These are phyloP conservation scores for Trichopoda pennipes DNA, from an alignment of 2,888 invertebrate genomes.

Conservation along the genomic window DNA sequence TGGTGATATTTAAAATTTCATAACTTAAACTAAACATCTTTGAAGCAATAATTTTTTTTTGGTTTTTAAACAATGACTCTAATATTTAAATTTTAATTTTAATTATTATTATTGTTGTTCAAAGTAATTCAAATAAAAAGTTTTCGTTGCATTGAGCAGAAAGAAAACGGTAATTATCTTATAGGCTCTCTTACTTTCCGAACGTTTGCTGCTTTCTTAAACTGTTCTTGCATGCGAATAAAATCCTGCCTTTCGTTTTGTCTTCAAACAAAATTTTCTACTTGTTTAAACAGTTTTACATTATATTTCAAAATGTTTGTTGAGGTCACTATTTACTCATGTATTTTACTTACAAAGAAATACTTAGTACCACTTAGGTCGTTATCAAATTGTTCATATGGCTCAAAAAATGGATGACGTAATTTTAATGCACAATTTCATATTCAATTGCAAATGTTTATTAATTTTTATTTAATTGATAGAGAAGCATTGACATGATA, in stretches of 20 bases:
- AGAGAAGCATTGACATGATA: conserved; percentile 63
- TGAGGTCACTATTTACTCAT: not conserved
- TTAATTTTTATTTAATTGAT: conserved; percentile 62
- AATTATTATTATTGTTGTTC: too few relatives aligned
- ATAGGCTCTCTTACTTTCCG: too few relatives aligned
- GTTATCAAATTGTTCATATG: conserved; percentile 34
- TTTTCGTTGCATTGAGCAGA: too few relatives aligned
- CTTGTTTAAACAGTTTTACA: not conserved
- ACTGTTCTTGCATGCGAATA: too few relatives aligned
- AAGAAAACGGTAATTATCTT: too few relatives aligned
- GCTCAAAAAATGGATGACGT: conserved; percentile 61
- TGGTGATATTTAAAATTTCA: too few relatives aligned
- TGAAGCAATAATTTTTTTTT: too few relatives aligned
- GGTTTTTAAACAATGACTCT: too few relatives aligned
- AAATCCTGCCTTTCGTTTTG: not conserved
- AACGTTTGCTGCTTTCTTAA: too few relatives aligned
- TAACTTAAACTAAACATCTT: too few relatives aligned
- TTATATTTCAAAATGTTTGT: not conserved
- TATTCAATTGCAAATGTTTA: conserved; percentile 62
- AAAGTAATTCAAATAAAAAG: too few relatives aligned
- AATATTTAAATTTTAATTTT: too few relatives aligned
- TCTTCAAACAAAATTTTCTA: not conserved
- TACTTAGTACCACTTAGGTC: conserved; percentile 21
- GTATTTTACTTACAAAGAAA: conserved; percentile 17
- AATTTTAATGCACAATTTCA: conserved; percentile 59